Evolutionary conservation across 2,797 vertebrate species (phyloP).

Genomic region (Dryobates pubescens): DNA sequence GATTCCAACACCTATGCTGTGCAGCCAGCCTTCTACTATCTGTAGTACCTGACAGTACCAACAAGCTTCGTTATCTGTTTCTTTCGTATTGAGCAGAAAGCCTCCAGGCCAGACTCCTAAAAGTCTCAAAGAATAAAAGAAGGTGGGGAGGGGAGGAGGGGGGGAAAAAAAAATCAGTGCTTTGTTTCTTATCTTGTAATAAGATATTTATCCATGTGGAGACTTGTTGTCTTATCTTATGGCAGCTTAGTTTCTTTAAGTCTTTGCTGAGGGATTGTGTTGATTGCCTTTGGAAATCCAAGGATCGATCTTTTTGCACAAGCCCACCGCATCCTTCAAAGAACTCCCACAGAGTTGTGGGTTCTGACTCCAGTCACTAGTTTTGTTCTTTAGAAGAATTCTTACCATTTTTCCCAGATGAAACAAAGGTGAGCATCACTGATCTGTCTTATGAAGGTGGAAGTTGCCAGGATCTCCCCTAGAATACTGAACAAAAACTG

Average conservation of each 20-base stretch:
- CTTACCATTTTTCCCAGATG: background rate
- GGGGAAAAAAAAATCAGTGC: background rate
- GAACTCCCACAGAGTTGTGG: background rate
- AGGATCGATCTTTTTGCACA: background rate
- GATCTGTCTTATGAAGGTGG: background rate
- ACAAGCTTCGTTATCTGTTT: background rate
- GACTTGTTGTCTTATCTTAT: background rate
- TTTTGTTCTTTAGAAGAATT: background rate
- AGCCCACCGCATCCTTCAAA: background rate
- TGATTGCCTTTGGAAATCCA: conserved; percentile 45
- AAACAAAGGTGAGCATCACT: background rate
- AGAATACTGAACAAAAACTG: background rate
- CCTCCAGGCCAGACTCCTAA: background rate
- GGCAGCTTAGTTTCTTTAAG: conserved; percentile 30
- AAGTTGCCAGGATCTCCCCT: background rate
- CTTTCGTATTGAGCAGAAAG: background rate
- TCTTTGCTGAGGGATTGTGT: background rate
- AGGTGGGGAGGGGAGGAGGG: too few species aligned
- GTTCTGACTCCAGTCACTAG: background rate
- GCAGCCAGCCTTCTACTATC: background rate
- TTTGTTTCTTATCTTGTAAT: conserved; percentile 56
- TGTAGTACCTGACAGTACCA: background rate
- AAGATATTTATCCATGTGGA: conserved; percentile 33
- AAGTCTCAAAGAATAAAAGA: background rate
- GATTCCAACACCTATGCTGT: background rate